Evolutionary conservation across 2,797 vertebrate genomes (phyloP).

Genomic region (Sarcophilus harrisii): DNA sequence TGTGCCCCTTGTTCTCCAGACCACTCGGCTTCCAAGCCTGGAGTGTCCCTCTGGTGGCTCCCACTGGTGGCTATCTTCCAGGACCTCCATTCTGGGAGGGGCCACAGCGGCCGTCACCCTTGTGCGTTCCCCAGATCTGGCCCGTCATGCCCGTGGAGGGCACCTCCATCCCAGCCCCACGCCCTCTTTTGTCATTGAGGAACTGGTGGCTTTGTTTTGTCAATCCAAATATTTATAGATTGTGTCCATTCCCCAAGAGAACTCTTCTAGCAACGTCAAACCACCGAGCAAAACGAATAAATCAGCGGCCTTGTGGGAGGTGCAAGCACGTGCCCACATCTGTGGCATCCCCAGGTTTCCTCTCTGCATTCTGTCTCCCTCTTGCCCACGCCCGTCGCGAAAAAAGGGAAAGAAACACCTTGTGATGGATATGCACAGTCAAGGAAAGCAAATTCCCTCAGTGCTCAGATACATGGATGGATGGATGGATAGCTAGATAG

Average conservation of each 20-base stretch:
- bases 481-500: too few relatives aligned
- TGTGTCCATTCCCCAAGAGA: background rate
- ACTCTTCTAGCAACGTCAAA: background rate
- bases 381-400: accelerated
- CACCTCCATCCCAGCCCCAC: background rate
- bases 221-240: background rate
- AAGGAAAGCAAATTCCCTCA: background rate
- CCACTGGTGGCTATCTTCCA: background rate
- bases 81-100: background rate
- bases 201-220: background rate
- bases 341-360: background rate
- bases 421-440: background rate
- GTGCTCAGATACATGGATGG: background rate
- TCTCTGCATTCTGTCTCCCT: background rate
- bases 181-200: background rate
- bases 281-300: background rate
- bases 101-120: background rate
- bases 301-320: background rate
- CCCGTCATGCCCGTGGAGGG: accelerated
- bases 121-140: background rate
- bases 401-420: background rate
- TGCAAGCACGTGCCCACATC: background rate
- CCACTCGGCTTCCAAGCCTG: too few relatives aligned
- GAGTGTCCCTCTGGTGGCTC: background rate
- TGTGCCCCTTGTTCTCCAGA: background rate